These are phyloP conservation scores for Cheirogaleus major DNA, from an alignment of 2,797 vertebrate species.

Conservation along the genomic window DNA sequence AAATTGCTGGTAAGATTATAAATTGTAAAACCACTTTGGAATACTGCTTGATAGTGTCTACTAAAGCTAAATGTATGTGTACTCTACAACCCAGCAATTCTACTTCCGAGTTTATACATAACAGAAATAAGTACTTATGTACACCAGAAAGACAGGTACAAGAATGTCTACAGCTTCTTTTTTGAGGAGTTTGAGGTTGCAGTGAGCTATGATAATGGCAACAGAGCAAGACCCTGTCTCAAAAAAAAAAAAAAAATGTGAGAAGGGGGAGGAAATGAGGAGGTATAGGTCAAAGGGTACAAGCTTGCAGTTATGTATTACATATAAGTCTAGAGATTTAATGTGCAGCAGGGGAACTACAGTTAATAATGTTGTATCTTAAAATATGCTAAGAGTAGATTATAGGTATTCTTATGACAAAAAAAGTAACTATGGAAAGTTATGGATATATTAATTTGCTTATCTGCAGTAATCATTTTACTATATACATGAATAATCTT, in stretches of 20 bases:
- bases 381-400: background rate
- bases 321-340: background rate
- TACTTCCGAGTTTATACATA: background rate
- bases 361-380: background rate
- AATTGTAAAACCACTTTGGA: background rate
- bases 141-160: background rate
- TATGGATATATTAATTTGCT: background rate
- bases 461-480: background rate
- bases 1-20: background rate
- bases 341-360: no score
- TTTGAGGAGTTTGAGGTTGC: no score
- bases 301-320: no score
- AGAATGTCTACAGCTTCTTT: background rate
- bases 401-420: background rate
- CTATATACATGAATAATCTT: background rate
- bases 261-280: background rate
- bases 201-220: no score
- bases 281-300: background rate
- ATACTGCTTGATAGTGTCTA: background rate
- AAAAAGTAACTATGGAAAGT: background rate
- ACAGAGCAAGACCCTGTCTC: no score
- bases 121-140: background rate
- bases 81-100: background rate
- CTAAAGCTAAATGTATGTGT: no score
- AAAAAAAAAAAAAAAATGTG: no score